phyloP scores from a whole-genome alignment of 2,888 invertebrate species.

The Odiellus spinosus region DNA sequence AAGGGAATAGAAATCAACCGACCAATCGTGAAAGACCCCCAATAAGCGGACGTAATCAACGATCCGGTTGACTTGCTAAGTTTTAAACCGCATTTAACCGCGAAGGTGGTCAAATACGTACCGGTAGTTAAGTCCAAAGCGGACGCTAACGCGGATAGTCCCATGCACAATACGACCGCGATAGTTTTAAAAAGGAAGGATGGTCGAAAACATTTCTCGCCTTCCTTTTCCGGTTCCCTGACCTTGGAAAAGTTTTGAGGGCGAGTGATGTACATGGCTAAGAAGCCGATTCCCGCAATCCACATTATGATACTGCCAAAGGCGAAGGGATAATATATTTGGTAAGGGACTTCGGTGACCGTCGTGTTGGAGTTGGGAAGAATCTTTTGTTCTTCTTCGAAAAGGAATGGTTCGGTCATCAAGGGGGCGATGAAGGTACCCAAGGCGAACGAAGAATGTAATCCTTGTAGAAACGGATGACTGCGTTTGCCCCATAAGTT shows the following conservation, averaged over 20 bases:
- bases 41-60: conserved; percentile 30
- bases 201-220: no score
- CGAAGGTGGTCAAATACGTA: conserved; percentile 30
- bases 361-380: no score
- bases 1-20: conserved; percentile 30
- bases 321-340: no score
- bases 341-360: no score
- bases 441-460: conserved; percentile 9
- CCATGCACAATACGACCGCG: no score
- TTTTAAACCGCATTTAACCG: conserved; percentile 24
- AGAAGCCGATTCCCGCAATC: no score
- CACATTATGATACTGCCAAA: no score
- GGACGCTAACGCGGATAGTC: no score
- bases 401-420: conserved; percentile 11
- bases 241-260: no score
- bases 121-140: conserved; percentile 33
- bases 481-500: conserved; percentile 14
- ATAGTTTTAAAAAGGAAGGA: no score
- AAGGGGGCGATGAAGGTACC: conserved; percentile 11
- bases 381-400: not conserved
- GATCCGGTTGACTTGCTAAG: conserved; percentile 28
- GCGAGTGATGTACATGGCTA: no score
- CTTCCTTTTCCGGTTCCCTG: no score
- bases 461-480: conserved; percentile 10
- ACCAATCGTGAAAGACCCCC: conserved; percentile 31